Base-by-base conservation (phyloP, 2,888 invertebrate species). In the Galerucella calmariensis region DNA sequence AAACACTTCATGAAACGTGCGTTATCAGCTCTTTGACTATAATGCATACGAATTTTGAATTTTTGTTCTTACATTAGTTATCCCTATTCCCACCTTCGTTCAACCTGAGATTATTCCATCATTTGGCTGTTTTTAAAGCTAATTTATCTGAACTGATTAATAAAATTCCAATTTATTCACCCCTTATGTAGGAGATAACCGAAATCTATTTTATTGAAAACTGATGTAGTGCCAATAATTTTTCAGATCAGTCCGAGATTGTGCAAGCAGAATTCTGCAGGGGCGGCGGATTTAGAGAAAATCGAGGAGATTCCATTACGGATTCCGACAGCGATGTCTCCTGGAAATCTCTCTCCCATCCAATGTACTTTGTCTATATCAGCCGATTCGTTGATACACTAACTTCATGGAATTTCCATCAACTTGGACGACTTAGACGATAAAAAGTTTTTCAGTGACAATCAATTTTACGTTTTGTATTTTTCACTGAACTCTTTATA, bases 221-320 rank as follows among this genome's bases (percentile, higher is more conserved):
- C 61, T 76, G 67, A 74, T 69, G 66, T 35, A 46, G 59, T 65
- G 53, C 51, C 46, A 67, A 20, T 20, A 20, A 69, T 77, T 72
- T 76, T 74, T 41, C 86, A 89, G 80, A 78, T 84, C 69, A 83
- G 82, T 72, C 87, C 87, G 41, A 86, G 89, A 75, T 85, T 92
- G 35, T 91, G 90, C 84, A 93, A 92, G 81, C 92, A 92, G 82
- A 92, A 92, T 84, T 93, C 92, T 24, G 90, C 90, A 5, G 92
- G 92, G 24, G 92, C 92, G 27, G 91, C 92, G 0, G 93, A 93
- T 85, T 86, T 92, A 80, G 92, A 92, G 83, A 90, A 92, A 84
- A 93, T 93, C 80, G 92, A 92, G 85, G 93, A 93, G 83, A 89
- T 92, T 62, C 90, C 92, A 16, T 79, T 86, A 58, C 84, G 81